These are phyloP conservation scores for Barnardius zonarius DNA, from an alignment of 2,113 vertebrate species.

Conservation along the genomic window DNA sequence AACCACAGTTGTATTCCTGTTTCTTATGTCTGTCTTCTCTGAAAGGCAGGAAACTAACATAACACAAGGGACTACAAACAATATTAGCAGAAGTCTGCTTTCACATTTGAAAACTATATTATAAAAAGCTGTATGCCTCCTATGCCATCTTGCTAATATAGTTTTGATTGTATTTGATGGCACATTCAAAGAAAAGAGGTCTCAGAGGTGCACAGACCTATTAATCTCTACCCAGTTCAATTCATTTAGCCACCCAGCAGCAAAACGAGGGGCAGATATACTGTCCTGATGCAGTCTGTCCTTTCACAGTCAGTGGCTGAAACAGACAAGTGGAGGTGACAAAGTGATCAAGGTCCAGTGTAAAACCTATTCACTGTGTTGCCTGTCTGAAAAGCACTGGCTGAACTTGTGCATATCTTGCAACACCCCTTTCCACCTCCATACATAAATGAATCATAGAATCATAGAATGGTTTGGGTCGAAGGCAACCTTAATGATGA, in stretches of 20 bases:
- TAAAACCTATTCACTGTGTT: not conserved
- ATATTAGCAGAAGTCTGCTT: not conserved
- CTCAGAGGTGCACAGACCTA: not conserved
- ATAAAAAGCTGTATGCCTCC: not conserved
- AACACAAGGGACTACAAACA: not conserved
- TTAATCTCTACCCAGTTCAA: not conserved
- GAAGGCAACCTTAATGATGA: not conserved
- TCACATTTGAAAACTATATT: not conserved
- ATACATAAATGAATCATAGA: not conserved
- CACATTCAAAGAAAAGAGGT: not conserved
- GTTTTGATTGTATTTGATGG: not conserved
- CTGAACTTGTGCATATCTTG: not conserved
- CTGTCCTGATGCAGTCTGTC: not conserved
- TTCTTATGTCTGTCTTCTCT: not conserved
- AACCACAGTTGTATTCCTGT: not conserved
- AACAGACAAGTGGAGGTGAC: not conserved
- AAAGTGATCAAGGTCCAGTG: not conserved
- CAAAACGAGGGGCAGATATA: not conserved
- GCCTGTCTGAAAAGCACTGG: not conserved
- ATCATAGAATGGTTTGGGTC: not conserved
- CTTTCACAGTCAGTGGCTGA: not conserved
- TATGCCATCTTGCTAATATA: not conserved
- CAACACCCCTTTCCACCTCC: not conserved
- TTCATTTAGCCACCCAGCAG: not conserved
- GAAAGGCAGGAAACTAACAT: not conserved